Base-by-base conservation (phyloP, 1,140 invertebrate species). In the Brachionus rubens region DNA sequence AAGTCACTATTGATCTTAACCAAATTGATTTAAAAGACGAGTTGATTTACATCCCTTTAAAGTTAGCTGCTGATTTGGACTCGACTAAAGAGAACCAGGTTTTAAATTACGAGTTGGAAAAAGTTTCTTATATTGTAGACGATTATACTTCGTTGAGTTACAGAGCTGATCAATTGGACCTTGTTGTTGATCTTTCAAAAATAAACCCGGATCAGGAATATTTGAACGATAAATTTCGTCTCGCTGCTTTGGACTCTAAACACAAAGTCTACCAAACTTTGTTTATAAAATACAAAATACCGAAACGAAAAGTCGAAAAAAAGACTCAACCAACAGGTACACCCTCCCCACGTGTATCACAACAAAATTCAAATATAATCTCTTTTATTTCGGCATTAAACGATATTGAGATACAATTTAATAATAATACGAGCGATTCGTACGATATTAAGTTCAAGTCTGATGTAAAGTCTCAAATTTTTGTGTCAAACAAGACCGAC, bases 401-500 rank as follows among this genome's bases (percentile, higher is more conserved):
- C 36, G 54, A 59, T n/a, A 59, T 59, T 59, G 54, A 59, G 16
- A 59, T 59, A n/a, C 1, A 36, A n/a, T n/a, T 5, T n/a, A n/a
- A n/a, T 19, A 33, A 26, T 19, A 59, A 65, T 26, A 65, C 4
- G 12, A 65, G 59, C 24, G 19, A 65, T 36, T 65, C 21, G 10
- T 65, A 65, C 30, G 40, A 65, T 24, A 21, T 65, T 14, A 65
- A 26, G 28, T 65, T 65, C 10, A 65, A 65, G 16, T 26, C 16
- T 0, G 30, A 65, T 7, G 10, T 19, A 0, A 65, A 65, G n/a
- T 24, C 12, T 24, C 59, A 65, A 65, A 65, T 65, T n/a, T 16
- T 59, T 36, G 59, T 65, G 12, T 65, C 59, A 28, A 65, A 65
- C 24, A 65, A 65, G 43, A 43, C 59, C n/a, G 40, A 65, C 24